Base-by-base conservation (phyloP, 2,888 invertebrate species). In the Smittia sp. region DNA sequence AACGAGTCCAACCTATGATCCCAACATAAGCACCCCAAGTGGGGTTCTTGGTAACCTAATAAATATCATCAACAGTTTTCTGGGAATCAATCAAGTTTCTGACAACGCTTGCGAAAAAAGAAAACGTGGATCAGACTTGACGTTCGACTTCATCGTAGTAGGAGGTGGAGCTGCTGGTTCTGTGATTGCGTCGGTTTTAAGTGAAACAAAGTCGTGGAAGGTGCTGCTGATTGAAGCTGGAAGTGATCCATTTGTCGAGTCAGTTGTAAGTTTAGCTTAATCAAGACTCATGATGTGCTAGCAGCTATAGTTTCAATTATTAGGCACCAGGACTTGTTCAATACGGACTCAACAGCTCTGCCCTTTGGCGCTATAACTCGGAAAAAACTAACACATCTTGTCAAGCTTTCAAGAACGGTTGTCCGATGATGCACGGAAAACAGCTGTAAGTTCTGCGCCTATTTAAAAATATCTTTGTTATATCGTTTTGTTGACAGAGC, bases 101-200 rank as follows among this genome's bases (percentile, higher is more conserved):
- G 32, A 32, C 32, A 32, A 32, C 9, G 32, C 32, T 32, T 32
- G 32, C 9, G 32, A 32, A 32, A 3, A 9, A 32, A 6, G 4
- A 9, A 32, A 6, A 6, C 32, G 32, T 9, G 32, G 32, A 32
- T 32, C 32, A 6, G 32, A 32, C 9, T 32, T 46, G 11, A 46
- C 13, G 9, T 67, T 67, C 22, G 66, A 67, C 1, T 67, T 38
- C 66, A 39, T 67, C n/a, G 22, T 67, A 22, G 66, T 39, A 20
- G 66, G 66, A 0, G 20, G 18, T 20, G 66, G 66, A 13, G 39
- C 66, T 9, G 66, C 66, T 11, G 66, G 66, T 20, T 38, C 66
- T 2, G 20, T 39, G 32, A 27, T 67, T 13, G 66, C 66, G 9
- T 15, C 20, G 7, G 11, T 20, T 22, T 11, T 67, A 9, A 6